Conservation (phyloP, 2,797 vertebrate genomes). For the Myotis daubentonii region DNA sequence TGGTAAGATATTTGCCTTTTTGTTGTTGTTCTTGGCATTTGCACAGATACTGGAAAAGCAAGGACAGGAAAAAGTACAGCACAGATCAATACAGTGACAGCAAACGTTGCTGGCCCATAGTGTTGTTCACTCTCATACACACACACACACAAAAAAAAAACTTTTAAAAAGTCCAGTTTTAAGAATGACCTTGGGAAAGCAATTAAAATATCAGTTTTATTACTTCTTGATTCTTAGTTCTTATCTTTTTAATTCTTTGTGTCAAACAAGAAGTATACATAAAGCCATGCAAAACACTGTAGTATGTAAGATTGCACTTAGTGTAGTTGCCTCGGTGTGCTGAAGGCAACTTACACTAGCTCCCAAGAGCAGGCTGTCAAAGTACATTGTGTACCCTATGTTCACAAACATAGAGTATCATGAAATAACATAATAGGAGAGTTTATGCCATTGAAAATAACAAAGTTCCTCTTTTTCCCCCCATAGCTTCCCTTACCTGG, state of each 20-base stretch:
- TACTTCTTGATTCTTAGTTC: not conserved
- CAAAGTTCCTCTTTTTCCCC: too few species aligned
- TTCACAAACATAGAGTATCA: not conserved
- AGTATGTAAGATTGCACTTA: not conserved
- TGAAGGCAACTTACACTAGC: not conserved
- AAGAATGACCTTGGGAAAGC: not conserved
- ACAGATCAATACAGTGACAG: not conserved
- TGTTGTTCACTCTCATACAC: not conserved
- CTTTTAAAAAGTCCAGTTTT: not conserved
- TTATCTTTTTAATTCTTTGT: not conserved
- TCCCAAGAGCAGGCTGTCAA: not conserved
- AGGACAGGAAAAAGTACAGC: not conserved
- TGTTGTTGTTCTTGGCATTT: not conserved
- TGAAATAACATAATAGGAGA: not conserved
- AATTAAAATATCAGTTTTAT: not conserved
- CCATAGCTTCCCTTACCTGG: too few species aligned
- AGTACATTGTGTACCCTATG: not conserved
- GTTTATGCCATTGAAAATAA: not conserved
- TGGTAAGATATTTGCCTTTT: not conserved
- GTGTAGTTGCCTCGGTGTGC: not conserved
- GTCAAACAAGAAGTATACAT: not conserved
- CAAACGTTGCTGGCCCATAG: not conserved
- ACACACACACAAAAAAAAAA: not conserved
- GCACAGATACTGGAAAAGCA: not conserved
- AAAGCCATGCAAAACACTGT: not conserved